Base-by-base conservation (phyloP, 1,140 invertebrate species). In the Trypoxylus dichotomus region DNA sequence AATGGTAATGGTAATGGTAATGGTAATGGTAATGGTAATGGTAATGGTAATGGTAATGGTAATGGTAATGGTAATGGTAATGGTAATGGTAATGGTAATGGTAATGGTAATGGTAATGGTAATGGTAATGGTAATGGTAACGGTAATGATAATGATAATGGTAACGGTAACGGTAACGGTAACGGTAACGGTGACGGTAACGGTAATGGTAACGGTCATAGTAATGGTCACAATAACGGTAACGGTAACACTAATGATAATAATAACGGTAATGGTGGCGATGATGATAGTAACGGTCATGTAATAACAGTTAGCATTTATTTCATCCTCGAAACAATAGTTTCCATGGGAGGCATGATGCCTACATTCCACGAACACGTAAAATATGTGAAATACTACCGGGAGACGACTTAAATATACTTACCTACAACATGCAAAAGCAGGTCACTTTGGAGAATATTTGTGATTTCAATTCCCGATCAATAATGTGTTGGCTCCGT, bases 21-120 rank as follows among this genome's bases (percentile, higher is more conserved):
- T 78, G 80, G 81, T 77, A 81, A 80, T 58, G 80, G 81, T 15
- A 77, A 83, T 79, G 76, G 78, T 42, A 80, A 78, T 71, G 78
- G 79, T 19, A 77, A 79, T 29, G 79, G 77, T 25, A 19, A 37
- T 11, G 76, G 76, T 37, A 1, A 37, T 7, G 5, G 10, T 7
- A 37, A 37, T 37, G 32, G 32, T 7, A 37, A n/a, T n/a, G n/a
- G n/a, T n/a, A n/a, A 37, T 8, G 32, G 32, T 7, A 7, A 37
- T 37, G 10, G 10, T 2, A 37, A 37, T 37, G 10, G 32, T 58
- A 79, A 78, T 47, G 43, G 6, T 13, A 47, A 13, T 13, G n/a
- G 79, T 73, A 82, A 82, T 78, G 78, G 78, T 47, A 78, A 82
- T 47, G 10, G n/a, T n/a, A n/a, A 37, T 37, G 84, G 83, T 11